Evolutionary conservation across 2,797 vertebrate species (phyloP), one percentile per base, ranked within the genome.

Genomic region (Cyclura pinguis): DNA sequence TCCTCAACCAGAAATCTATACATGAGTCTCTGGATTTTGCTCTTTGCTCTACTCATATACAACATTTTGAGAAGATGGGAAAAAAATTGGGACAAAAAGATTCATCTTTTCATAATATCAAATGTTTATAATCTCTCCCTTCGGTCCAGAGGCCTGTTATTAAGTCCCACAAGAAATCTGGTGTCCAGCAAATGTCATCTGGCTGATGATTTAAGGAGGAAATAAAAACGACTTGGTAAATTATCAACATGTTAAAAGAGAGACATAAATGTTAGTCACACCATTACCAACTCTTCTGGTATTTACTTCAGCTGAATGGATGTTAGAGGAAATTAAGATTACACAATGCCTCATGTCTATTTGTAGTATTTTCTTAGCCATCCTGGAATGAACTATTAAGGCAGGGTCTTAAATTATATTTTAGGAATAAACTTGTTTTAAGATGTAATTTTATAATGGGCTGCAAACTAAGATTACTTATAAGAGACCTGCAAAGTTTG

Each of bases 91-190:
- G 14, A 92, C 6, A 32, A 78, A 91, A 89, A 89, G 20, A 24
- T 87, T 95, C 86, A 76, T 91, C 92, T 96, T 96, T 88, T 95
- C 97, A 93, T 91, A 93, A 93, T 94, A 94, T 95, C 93, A 95
- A 93, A 93, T 95, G 90, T 94, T 96, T 96, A 88, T 94, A 92
- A 90, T 94, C 94, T 96, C 95, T 89, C 91, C 88, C 90, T 91
- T 93, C 91, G 94, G 94, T 90, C 87, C 92, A 94, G 94, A 92
- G 84, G 35, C 94, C 86, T 93, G 91, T 96, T 95, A 95, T 95
- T 94, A 92, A 95, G 80, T 90, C 95, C 91, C 96, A 92, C 93
- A 87, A 92, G 64, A 93, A 95, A 95, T 92, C 89, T 94, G 91
- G 55, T 90, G 93, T 95, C 81, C 80, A 94, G 90, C 88, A 94